Evolutionary conservation across 2,797 vertebrate genomes (phyloP), one percentile per base, ranked within the genome.

Genomic region (Alca torda): DNA sequence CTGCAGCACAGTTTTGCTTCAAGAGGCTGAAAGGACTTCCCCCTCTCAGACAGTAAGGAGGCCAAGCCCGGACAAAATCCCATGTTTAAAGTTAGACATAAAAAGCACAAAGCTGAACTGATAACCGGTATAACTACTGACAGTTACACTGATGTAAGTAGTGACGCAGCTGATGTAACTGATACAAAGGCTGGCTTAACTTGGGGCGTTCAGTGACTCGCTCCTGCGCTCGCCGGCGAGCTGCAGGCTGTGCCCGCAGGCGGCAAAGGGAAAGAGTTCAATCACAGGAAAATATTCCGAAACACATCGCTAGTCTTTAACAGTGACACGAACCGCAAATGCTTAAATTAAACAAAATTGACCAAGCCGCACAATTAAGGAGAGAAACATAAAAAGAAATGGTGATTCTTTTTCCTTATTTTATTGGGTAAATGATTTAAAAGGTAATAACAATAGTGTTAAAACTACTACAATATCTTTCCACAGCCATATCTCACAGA

Each of bases 381-480:
- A 95, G 78, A 87, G 64, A 98, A 96, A 96, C 93, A 73, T 77
- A 79, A 94, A 92, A 91, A 92, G 97, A 97, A 98, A 84, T 93
- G 81, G 48, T 94, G 70, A 84, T 93, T 98, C 53, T 94, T 98
- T 99, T 99, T 98, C 97, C 97, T 98, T 98, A 98, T 98, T 99
- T 99, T 99, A 99, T 99, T 99, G 99, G 99, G 99, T 99, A 99
- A 99, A 99, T 99, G 99, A 99, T 99, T 99, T 99, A 99, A 99
- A 99, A 99, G 98, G 98, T 99, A 99, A 99, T 99, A 99, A 99
- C 99, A 99, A 99, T 99, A 99, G 99, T 99, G 99, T 99, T 99
- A 99, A 99, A 99, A 99, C 98, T 98, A 99, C 99, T 99, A 99
- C 99, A 99, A 99, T 99, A 99, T 99, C 98, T 99, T 99, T 98